These are phyloP conservation scores for Noctua janthina DNA, from an alignment of 2,888 invertebrate species.

Conservation along the genomic window DNA sequence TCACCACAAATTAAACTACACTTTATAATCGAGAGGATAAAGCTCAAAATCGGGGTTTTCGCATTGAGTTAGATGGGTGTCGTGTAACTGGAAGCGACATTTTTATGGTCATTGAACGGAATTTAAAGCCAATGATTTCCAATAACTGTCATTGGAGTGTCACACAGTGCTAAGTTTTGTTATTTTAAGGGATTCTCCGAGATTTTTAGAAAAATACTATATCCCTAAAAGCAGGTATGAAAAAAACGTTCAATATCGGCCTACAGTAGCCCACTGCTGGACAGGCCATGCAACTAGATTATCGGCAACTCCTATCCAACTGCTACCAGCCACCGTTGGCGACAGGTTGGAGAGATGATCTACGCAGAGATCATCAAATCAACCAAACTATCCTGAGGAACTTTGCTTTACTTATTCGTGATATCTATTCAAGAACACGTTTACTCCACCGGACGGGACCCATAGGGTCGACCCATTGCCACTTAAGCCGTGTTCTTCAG, in stretches of 20 bases:
- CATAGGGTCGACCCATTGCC: not conserved
- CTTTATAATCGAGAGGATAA: constrained; percentile 17
- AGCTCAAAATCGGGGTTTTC: constrained; percentile 30
- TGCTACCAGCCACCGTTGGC: not conserved
- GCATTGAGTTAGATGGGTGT: constrained; percentile 21
- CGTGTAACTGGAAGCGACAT: constrained; percentile 45
- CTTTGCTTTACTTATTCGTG: not conserved
- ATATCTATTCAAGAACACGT: not conserved
- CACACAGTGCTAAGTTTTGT: not conserved
- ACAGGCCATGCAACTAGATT: not conserved
- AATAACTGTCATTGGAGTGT: constrained; percentile 28
- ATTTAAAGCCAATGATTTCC: constrained; percentile 32
- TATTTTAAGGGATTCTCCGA: not conserved
- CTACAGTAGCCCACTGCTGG: not conserved
- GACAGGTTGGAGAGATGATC: no score
- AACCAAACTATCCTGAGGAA: not conserved
- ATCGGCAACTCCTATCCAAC: not conserved
- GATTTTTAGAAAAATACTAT: not conserved
- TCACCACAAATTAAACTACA: constrained; percentile 21
- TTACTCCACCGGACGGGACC: no score
- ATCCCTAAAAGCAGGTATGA: not conserved
- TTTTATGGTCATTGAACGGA: constrained; percentile 16
- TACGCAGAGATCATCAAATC: no score
- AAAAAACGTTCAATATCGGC: not conserved
- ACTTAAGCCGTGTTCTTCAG: not conserved